Evolutionary conservation across 2,888 invertebrate genomes (phyloP).

Genomic region (Cyclophora punctaria): DNA sequence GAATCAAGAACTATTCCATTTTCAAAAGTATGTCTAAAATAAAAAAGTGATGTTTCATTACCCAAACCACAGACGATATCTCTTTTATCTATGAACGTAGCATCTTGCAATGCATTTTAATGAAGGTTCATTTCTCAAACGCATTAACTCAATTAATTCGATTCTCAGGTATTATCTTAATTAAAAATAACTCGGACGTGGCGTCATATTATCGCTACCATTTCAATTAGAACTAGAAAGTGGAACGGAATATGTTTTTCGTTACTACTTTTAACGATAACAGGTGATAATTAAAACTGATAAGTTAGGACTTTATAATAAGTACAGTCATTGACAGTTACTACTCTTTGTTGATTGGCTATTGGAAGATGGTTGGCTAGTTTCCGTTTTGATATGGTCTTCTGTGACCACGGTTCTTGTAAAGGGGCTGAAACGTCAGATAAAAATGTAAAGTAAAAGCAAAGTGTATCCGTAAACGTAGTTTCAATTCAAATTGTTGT

Average conservation of each 20-base stretch:
- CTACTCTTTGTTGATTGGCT: too few relatives aligned
- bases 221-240: constrained; percentile 13
- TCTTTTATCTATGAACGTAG: constrained; percentile 11
- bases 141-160: constrained; percentile 14
- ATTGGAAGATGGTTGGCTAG: too few relatives aligned
- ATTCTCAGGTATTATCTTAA: constrained; percentile 24
- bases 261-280: constrained; percentile 12
- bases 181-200: constrained; percentile 21
- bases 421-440: too few relatives aligned
- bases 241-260: constrained; percentile 12
- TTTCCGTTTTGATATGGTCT: too few relatives aligned
- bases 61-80: not conserved
- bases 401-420: too few relatives aligned
- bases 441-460: too few relatives aligned
- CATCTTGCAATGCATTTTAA: constrained; percentile 14
- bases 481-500: too few relatives aligned
- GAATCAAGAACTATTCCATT: too few relatives aligned
- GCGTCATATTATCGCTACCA: constrained; percentile 4
- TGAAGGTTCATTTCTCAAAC: constrained; percentile 6
- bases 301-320: not conserved
- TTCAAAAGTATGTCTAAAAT: too few relatives aligned
- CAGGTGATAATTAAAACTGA: constrained; percentile 3
- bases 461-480: too few relatives aligned
- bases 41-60: too few relatives aligned
- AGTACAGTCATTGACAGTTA: too few relatives aligned